Evolutionary conservation across 2,888 invertebrate genomes (phyloP), one percentile per base, ranked within the genome.

Genomic region (Steinernema scapterisci): DNA sequence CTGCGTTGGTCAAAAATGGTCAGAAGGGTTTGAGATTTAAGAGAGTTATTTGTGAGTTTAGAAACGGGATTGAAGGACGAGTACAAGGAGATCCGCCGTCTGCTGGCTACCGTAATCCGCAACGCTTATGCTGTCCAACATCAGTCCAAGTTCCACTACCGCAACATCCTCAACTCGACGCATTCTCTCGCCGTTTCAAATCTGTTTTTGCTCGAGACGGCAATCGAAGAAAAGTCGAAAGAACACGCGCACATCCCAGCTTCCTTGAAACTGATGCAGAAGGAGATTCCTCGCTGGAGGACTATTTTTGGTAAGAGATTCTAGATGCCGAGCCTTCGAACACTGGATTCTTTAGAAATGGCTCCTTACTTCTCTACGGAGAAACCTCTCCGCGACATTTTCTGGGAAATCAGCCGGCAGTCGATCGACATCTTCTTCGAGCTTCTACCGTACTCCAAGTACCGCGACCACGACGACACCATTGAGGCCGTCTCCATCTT

Each of bases 381-480:
- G 3, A 63, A 63, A 25, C 63, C 63, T 16, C 63, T 63, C 63
- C 63, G 63, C 7, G 63, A 63, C 63, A 31, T 63, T 31, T 63
- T 63, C 63, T 63, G 63, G 63, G 63, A 63, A 16, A 27, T 63
- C 38, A 31, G 31, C 11, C 27, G 63, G 3, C 38, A 25, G 27
- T 63, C 63, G 25, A 1, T 63, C 31, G 63, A 63, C 63, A 31
- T 63, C 63, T 63, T 63, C 63, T 63, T 63, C 63, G 63, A 63
- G 38, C 23, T 63, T 31, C 63, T 63, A 31, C 63, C 63, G 31
- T 63, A 31, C 63, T 63, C 63, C 27, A 63, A 31, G 63, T 63
- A 27, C 63, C 63, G 63, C 31, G 27, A 63, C 63, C 63, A 63
- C 63, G 31, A 63, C 63, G 63, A 63, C 38, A 63, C 63, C 31